A percentile compares a stretch with the other conserved stretches of the same genome.
phyloP scores from a whole-genome alignment of 2,797 vertebrate genomes.

The Hoplostethus atlanticus region DNA sequence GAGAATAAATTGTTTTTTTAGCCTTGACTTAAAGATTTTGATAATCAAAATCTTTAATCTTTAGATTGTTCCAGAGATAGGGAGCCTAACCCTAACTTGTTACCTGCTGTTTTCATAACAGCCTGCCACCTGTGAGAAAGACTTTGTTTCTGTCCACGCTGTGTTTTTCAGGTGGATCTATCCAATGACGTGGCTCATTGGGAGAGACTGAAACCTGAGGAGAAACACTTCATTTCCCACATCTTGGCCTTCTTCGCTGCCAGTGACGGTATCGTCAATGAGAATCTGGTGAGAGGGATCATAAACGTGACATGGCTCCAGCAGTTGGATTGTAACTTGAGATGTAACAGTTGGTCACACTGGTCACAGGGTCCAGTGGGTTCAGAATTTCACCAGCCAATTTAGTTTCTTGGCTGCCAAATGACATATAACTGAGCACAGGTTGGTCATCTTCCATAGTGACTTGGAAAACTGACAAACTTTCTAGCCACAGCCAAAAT shows the following conservation, averaged over 20 bases:
- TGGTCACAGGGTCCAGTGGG: background rate
- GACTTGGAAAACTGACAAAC: background rate
- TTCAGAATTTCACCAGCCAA: background rate
- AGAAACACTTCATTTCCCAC: slow-evolving; percentile 86
- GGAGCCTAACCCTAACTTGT: no score
- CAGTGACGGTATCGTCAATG: slow-evolving; percentile 89
- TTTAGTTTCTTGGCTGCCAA: background rate
- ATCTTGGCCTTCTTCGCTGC: slow-evolving; percentile 88
- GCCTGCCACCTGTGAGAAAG: background rate
- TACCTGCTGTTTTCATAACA: background rate
- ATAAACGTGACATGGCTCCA: background rate
- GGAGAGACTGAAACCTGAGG: slow-evolving; percentile 84
- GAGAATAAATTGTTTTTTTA: no score
- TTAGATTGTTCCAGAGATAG: no score
- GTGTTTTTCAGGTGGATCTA: slow-evolving; percentile 83
- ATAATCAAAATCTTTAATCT: no score
- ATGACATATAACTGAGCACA: no score
- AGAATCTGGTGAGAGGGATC: slow-evolving; percentile 83
- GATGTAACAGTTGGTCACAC: background rate
- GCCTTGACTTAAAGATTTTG: no score
- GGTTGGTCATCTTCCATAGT: background rate
- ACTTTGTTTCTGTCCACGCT: background rate
- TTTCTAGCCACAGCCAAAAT: background rate
- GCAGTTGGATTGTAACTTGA: slow-evolving; percentile 1
- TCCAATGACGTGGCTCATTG: slow-evolving; percentile 86